Evolutionary conservation across 1,140 invertebrate genomes (phyloP), one percentile per base, ranked within the genome.

Genomic region (Grapholita molesta): DNA sequence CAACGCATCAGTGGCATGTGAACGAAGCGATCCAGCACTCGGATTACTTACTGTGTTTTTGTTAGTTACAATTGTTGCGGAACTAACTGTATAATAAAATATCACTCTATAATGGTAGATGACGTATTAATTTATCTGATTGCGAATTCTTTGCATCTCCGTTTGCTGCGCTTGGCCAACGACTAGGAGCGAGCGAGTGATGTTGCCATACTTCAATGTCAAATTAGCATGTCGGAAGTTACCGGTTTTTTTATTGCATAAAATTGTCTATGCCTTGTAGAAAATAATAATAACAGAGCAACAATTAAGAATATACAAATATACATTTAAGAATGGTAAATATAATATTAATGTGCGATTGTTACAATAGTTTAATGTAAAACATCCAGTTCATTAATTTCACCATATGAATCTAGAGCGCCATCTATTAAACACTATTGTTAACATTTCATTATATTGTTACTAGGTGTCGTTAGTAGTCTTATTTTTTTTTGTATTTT

Each of bases 51-150:
- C 88, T 84, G 78, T 80, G 84, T 82, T 80, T 75, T 80, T 69
- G 21, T 64, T 33, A 33, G 25, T 77, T 74, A 71, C 73, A 80
- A 76, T 78, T 80, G 68, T 84, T 78, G 79, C 79, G 70, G 68
- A 74, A 81, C 82, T 82, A 74, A 76, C 70, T 72, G 80, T 77
- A 67, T 77, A 82, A 82, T 83, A 71, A 71, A 80, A 80, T 74
- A 83, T 77, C 78, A 84, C 85, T 84, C 79, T 72, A 79, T 76
- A 84, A 75, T 83, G 78, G 69, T 79, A 84, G 86, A 85, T 90
- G 88, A 90, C 86, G 88, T 90, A 88, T 87, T 88, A 73, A 83
- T 88, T 86, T 78, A 85, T 84, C 79, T 82, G 81, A 86, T 85
- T 86, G 82, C 84, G 78, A 89, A 87, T 84, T 77, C 80, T 82